Conservation (phyloP, 92 coral and sea anemone genomes). For the Desmophyllum pertusum region DNA sequence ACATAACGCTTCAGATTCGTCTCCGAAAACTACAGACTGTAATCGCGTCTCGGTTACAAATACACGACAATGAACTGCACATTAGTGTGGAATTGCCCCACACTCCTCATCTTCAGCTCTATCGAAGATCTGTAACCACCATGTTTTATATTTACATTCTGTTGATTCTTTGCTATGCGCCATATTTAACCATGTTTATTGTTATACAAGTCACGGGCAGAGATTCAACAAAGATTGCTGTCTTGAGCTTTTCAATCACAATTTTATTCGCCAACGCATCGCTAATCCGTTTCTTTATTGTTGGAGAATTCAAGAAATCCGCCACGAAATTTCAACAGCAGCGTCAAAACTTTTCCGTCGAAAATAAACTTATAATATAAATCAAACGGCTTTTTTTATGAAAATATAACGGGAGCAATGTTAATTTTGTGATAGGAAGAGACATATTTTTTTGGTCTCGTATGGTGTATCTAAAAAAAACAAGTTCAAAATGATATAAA, state of each 20-base stretch:
- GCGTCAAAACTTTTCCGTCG: background rate
- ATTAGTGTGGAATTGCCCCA: background rate
- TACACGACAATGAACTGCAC: background rate
- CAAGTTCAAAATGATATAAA: background rate
- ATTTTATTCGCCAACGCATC: constrained; percentile 35
- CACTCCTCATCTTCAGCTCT: constrained; percentile 39
- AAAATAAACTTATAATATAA: background rate
- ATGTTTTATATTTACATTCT: constrained; percentile 37
- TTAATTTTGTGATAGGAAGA: background rate
- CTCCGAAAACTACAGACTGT: constrained; percentile 13
- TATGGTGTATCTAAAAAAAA: background rate
- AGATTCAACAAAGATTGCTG: constrained; percentile 13
- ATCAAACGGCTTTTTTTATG: background rate
- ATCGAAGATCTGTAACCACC: constrained; percentile 33
- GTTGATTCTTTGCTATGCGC: constrained; percentile 32
- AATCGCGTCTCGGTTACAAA: constrained; percentile 4
- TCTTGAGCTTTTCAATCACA: constrained; percentile 31
- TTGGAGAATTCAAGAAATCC: constrained; percentile 33
- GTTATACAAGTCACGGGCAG: constrained; percentile 22
- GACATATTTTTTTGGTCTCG: background rate
- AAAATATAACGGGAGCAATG: background rate
- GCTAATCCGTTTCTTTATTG: constrained; percentile 42
- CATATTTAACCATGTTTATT: constrained; percentile 31
- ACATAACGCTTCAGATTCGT: constrained; percentile 36
- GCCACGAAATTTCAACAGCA: background rate